A percentile compares a stretch with the other conserved stretches of the same genome.
phyloP scores from a whole-genome alignment of 2,113 vertebrate species.

The Pedetes capensis region DNA sequence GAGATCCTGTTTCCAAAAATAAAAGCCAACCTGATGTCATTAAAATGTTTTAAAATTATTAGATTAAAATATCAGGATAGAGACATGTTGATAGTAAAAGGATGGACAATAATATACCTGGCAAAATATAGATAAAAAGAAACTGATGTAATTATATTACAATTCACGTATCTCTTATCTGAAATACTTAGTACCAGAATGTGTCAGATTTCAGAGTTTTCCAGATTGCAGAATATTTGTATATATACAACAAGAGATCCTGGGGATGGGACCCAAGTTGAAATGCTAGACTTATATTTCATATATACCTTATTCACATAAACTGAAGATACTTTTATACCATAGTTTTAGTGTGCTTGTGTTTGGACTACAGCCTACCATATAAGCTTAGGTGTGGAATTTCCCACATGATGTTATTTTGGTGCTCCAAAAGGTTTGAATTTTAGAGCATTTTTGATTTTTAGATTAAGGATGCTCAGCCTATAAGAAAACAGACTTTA shows the following conservation, averaged over 20 bases:
- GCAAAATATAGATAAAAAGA: not conserved
- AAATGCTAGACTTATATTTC: not conserved
- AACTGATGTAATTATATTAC: not conserved
- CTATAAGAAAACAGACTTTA: not conserved
- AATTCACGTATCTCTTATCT: not conserved
- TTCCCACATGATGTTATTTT: not conserved
- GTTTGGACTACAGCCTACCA: not conserved
- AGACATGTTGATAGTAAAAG: not conserved
- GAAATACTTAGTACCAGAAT: not conserved
- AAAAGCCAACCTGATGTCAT: not conserved
- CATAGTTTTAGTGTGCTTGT: not conserved
- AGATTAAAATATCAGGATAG: not conserved
- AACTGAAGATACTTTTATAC: not conserved
- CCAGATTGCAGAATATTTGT: not conserved
- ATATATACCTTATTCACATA: not conserved
- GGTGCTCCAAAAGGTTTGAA: not conserved
- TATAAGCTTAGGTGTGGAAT: not conserved
- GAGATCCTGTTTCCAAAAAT: not conserved
- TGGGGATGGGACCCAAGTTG: not conserved
- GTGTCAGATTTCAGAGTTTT: not conserved
- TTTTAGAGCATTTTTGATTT: not conserved
- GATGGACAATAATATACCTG: not conserved
- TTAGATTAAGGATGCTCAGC: no score
- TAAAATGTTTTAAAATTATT: not conserved
- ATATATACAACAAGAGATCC: not conserved